Evolutionary conservation across 2,113 vertebrate genomes (phyloP).

Genomic region (Calidris pygmaea): DNA sequence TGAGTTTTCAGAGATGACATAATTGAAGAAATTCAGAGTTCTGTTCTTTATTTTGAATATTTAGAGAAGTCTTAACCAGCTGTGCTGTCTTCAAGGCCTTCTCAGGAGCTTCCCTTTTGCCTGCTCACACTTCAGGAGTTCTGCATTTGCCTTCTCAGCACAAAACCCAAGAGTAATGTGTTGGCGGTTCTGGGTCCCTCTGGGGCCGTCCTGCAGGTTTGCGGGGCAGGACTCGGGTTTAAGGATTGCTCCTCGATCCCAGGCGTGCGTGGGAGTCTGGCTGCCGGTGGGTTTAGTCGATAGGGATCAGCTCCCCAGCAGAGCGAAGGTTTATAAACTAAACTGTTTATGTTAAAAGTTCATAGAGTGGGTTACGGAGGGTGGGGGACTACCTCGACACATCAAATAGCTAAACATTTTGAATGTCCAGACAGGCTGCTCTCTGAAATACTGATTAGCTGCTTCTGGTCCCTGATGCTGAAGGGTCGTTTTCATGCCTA

Average conservation of each 20-base stretch:
- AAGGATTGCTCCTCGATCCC: not conserved
- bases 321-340: not conserved
- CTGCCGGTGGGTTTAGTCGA: not conserved
- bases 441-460: not conserved
- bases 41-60: not conserved
- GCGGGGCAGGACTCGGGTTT: not conserved
- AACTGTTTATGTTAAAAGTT: constrained; percentile 4
- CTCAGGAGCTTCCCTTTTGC: not conserved
- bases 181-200: not conserved
- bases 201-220: not conserved
- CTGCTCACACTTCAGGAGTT: accelerated
- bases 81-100: not conserved
- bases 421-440: not conserved
- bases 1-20: not conserved
- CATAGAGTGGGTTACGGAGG: not conserved
- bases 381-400: not conserved
- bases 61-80: not conserved
- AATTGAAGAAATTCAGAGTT: not conserved
- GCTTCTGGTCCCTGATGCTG: not conserved
- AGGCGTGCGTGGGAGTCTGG: not conserved
- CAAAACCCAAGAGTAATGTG: not conserved
- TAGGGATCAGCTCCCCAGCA: not conserved
- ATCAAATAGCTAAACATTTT: not conserved
- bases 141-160: not conserved
- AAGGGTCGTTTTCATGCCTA: not conserved